Percentiles rank a stretch among this genome's conserved stretches.
These are phyloP conservation scores for Himantopus leucocephalus DNA, from an alignment of 2,113 vertebrate species.

Conservation along the genomic window DNA sequence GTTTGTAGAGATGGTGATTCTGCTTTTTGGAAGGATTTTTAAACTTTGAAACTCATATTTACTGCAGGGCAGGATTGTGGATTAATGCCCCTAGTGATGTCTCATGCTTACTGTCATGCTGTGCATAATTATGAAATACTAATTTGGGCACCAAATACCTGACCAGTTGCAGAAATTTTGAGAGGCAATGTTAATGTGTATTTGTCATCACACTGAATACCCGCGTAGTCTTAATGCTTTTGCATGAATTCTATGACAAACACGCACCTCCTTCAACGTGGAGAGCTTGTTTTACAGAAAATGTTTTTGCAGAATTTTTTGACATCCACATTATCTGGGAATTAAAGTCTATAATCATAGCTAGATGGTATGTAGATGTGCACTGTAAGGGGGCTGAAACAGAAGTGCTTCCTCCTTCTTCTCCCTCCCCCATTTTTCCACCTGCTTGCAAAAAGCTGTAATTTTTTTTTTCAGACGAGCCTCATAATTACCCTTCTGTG, in stretches of 20 bases:
- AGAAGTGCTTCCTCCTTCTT: background rate
- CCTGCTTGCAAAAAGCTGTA: constrained; percentile 36
- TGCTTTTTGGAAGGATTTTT: background rate
- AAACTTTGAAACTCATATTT: background rate
- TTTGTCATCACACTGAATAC: background rate
- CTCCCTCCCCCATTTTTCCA: background rate
- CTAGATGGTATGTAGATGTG: background rate
- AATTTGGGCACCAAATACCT: background rate
- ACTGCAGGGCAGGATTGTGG: background rate
- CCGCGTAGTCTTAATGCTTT: background rate
- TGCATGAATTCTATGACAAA: background rate
- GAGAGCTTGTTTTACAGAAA: background rate
- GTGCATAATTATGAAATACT: background rate
- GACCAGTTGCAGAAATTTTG: background rate
- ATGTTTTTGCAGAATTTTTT: background rate
- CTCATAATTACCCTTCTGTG: constrained; percentile 59
- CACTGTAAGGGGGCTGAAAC: background rate
- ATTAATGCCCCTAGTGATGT: background rate
- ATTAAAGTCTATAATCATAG: background rate
- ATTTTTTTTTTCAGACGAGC: background rate
- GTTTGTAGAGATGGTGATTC: background rate
- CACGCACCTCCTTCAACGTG: background rate
- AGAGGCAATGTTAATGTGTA: accelerated
- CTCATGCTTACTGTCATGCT: background rate
- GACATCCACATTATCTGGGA: background rate